phyloP scores from a whole-genome alignment of 2,888 invertebrate species.

The Clostera curtula region DNA sequence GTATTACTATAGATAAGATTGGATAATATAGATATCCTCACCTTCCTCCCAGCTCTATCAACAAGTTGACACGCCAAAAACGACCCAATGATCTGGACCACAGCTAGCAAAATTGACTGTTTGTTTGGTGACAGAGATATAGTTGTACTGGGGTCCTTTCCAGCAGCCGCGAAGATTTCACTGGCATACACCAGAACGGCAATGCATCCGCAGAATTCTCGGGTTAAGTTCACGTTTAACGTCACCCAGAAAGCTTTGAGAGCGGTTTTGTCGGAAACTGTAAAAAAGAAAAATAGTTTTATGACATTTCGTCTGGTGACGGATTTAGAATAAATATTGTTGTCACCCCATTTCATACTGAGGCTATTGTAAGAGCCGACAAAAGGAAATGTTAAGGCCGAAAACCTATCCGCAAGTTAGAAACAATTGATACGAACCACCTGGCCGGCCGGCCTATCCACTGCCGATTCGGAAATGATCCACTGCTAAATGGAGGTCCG shows the following conservation, averaged over 20 bases:
- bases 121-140: constrained; percentile 57
- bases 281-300: constrained; percentile 4
- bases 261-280: constrained; percentile 55
- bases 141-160: constrained; percentile 36
- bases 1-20: too few relatives aligned
- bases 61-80: constrained; percentile 65
- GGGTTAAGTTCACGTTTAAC: constrained; percentile 54
- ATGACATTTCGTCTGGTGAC: neutral
- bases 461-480: too few relatives aligned
- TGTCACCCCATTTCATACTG: too few relatives aligned
- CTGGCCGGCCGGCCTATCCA: too few relatives aligned
- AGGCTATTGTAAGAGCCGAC: too few relatives aligned
- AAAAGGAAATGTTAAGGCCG: too few relatives aligned
- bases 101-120: constrained; percentile 59
- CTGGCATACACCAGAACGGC: constrained; percentile 64
- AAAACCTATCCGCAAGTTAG: too few relatives aligned
- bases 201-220: constrained; percentile 67
- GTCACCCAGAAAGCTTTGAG: constrained; percentile 65
- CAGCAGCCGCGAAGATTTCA: constrained; percentile 57
- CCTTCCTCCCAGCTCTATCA: constrained; percentile 59
- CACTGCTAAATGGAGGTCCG: too few relatives aligned
- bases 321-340: neutral
- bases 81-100: constrained; percentile 58
- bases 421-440: neutral
- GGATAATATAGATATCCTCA: constrained; percentile 20